These are phyloP conservation scores for Epinephelus awoara DNA, from an alignment of 2,797 vertebrate species.

Conservation along the genomic window DNA sequence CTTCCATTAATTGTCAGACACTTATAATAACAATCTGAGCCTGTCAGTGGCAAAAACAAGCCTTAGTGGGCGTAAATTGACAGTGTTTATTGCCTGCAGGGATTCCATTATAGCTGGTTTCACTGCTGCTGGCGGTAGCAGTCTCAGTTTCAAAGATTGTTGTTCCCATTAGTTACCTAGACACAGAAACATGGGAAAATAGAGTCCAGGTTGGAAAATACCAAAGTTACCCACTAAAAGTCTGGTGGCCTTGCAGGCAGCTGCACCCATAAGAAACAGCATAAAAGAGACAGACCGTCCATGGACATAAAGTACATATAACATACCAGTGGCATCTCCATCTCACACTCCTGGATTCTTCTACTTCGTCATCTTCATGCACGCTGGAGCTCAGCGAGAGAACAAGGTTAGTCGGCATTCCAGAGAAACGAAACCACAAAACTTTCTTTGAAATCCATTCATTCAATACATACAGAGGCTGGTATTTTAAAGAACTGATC, in stretches of 20 bases:
- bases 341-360: conserved; percentile 18
- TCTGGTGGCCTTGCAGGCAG: conserved; percentile 14
- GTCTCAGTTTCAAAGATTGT: too few relatives aligned
- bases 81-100: too few relatives aligned
- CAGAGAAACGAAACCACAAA: conserved; percentile 26
- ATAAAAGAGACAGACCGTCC: background rate
- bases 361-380: conserved; percentile 1
- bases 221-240: too few relatives aligned
- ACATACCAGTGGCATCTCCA: conserved; percentile 10
- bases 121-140: too few relatives aligned
- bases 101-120: too few relatives aligned
- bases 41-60: too few relatives aligned
- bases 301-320: conserved; percentile 31
- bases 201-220: too few relatives aligned
- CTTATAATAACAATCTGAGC: too few relatives aligned
- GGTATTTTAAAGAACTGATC: conserved; percentile 40
- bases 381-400: conserved; percentile 8
- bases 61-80: too few relatives aligned
- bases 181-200: too few relatives aligned
- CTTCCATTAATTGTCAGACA: too few relatives aligned
- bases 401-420: conserved; percentile 28
- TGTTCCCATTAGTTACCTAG: too few relatives aligned
- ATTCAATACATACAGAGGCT: conserved; percentile 22
- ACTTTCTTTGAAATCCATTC: conserved; percentile 43
- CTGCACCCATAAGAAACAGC: background rate